Conservation (phyloP, 2,113 vertebrate genomes). For the Strix aluco region DNA sequence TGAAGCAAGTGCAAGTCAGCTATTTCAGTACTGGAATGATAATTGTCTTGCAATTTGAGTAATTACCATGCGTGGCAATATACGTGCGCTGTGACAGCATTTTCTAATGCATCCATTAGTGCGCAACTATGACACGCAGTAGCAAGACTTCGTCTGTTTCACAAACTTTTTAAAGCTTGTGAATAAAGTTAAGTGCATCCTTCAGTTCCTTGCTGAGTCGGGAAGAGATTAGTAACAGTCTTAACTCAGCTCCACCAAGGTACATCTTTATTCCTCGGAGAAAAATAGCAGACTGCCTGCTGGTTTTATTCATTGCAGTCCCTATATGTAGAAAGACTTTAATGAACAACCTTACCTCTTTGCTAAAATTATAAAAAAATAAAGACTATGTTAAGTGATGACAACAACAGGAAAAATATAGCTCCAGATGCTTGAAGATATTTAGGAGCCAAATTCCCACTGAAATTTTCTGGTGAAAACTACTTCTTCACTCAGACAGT, state of each 20-base stretch:
- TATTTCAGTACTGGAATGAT: background rate
- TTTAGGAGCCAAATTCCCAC: background rate
- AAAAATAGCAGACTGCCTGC: background rate
- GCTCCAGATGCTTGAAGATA: background rate
- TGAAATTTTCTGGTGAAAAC: background rate
- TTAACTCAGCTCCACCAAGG: background rate
- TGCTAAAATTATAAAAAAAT: background rate
- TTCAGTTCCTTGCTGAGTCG: background rate
- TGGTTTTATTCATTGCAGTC: background rate
- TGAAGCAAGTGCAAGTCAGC: slow-evolving; percentile 12
- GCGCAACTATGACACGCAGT: background rate
- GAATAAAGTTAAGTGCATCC: background rate
- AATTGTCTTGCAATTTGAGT: slow-evolving; percentile 47
- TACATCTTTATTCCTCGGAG: background rate
- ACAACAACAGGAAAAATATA: background rate
- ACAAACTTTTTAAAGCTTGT: background rate
- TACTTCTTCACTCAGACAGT: fast-evolving
- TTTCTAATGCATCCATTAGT: slow-evolving; percentile 2
- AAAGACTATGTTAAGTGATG: background rate
- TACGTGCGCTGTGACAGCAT: background rate
- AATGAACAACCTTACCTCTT: background rate
- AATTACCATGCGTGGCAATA: slow-evolving; percentile 49
- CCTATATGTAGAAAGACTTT: background rate
- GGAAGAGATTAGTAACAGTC: background rate
- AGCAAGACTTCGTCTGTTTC: background rate